Evolutionary conservation across 1,140 invertebrate species (phyloP).

Genomic region (Scylla paramamosain): DNA sequence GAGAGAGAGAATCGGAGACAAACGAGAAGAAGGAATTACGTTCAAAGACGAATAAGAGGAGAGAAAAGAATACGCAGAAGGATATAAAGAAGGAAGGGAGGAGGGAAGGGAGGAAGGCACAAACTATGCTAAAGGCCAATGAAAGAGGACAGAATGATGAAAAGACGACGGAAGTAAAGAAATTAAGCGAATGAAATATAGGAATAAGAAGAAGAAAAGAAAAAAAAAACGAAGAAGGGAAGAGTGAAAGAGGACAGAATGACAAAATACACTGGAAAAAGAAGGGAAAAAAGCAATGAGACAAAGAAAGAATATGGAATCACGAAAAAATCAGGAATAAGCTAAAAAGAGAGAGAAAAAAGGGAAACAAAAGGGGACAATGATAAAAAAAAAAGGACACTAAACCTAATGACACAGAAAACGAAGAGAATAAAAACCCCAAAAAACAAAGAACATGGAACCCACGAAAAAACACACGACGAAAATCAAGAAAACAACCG

Average conservation of each 20-base stretch:
- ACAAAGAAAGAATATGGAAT: background rate
- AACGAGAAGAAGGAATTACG: background rate
- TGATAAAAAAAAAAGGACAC: too few species aligned
- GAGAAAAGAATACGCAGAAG: background rate
- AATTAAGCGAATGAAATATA: background rate
- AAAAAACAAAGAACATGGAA: background rate
- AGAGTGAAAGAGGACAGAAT: background rate
- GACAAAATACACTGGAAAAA: background rate
- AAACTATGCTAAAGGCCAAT: background rate
- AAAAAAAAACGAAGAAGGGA: background rate
- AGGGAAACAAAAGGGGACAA: too few species aligned
- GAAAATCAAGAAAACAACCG: background rate
- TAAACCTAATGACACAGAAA: background rate
- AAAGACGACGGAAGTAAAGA: background rate
- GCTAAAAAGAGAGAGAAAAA: too few species aligned
- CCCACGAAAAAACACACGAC: background rate
- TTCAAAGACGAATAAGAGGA: constrained; percentile 4
- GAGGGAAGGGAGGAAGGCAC: background rate
- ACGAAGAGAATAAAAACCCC: background rate
- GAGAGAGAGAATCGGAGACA: constrained; percentile 1
- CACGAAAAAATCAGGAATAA: too few species aligned
- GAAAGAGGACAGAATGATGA: background rate
- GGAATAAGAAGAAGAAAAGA: background rate
- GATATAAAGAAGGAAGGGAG: background rate
- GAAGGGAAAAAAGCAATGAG: background rate